These are phyloP conservation scores for Meleagris gallopavo DNA, from an alignment of 2,113 vertebrate genomes.

Conservation along the genomic window DNA sequence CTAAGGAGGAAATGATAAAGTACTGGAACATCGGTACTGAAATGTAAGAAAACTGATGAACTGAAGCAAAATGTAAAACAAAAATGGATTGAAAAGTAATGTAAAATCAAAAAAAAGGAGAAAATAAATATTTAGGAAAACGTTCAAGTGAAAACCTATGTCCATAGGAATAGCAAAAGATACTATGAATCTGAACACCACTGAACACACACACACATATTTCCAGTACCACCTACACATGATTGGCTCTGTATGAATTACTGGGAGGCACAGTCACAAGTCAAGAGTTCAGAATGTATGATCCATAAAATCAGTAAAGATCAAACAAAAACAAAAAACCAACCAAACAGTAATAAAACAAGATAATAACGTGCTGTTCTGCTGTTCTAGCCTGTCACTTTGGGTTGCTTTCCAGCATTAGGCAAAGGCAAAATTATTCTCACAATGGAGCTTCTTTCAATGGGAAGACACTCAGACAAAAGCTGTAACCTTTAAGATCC, in stretches of 20 bases:
- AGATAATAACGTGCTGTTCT: neutral
- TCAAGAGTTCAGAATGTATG: neutral
- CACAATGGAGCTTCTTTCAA: slow-evolving; percentile 39
- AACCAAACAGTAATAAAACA: slow-evolving; percentile 21
- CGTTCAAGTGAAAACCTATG: neutral
- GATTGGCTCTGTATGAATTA: neutral
- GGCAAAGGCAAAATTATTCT: slow-evolving; percentile 31
- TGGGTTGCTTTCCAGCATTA: slow-evolving; percentile 24
- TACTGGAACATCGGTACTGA: slow-evolving; percentile 34
- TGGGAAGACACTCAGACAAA: slow-evolving; percentile 43
- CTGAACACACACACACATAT: slow-evolving; percentile 27
- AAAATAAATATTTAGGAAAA: slow-evolving; percentile 30
- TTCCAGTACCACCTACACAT: neutral
- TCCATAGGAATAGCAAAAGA: neutral
- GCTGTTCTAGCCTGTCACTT: slow-evolving; percentile 18
- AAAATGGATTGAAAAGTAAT: slow-evolving; percentile 41
- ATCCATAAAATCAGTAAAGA: slow-evolving; percentile 5
- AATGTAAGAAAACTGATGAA: slow-evolving; percentile 68
- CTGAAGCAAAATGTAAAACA: slow-evolving; percentile 5
- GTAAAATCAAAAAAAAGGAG: neutral
- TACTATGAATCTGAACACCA: slow-evolving; percentile 20
- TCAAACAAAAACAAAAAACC: neutral
- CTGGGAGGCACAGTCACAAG: neutral
- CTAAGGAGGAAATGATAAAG: slow-evolving; percentile 65
- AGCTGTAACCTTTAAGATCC: slow-evolving; percentile 39